phyloP scores from a whole-genome alignment of 2,113 vertebrate species.

The Suricata suricatta region DNA sequence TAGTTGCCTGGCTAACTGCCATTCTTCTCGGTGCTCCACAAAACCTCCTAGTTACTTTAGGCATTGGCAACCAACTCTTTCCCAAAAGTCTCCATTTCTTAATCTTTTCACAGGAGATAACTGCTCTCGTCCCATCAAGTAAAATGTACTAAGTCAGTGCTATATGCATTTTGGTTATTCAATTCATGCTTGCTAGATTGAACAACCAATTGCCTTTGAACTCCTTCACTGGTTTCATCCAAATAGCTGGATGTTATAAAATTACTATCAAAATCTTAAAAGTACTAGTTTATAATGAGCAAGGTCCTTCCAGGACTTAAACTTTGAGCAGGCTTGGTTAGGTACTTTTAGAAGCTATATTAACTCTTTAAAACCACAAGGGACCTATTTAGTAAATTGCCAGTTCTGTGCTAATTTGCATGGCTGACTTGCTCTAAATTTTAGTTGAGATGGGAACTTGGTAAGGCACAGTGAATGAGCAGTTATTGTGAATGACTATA shows the following conservation, averaged over 20 bases:
- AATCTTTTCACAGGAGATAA: background rate
- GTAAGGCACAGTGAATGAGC: constrained; percentile 33
- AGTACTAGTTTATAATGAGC: constrained; percentile 25
- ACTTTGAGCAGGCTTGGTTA: constrained; percentile 1
- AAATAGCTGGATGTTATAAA: constrained; percentile 6
- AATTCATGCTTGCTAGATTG: constrained; percentile 24
- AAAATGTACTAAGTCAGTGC: background rate
- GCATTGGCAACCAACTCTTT: background rate
- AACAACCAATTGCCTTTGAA: background rate
- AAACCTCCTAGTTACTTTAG: background rate
- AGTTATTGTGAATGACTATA: background rate
- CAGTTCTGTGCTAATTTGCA: constrained; percentile 64
- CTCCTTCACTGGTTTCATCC: background rate
- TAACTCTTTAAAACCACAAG: constrained; percentile 64
- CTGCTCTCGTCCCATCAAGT: background rate
- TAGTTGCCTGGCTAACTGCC: background rate
- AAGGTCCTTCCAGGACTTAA: background rate
- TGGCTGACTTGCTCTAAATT: constrained; percentile 57
- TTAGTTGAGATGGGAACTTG: constrained; percentile 21
- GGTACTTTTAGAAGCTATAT: constrained; percentile 56
- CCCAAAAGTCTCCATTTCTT: background rate
- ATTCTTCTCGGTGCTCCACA: background rate
- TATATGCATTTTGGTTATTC: background rate
- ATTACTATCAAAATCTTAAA: constrained; percentile 38
- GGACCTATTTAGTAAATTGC: constrained; percentile 67